A percentile compares a stretch with the other conserved stretches of the same genome.
Evolutionary conservation across 1,140 invertebrate species (phyloP).

Genomic region (Ganaspis sp.): DNA sequence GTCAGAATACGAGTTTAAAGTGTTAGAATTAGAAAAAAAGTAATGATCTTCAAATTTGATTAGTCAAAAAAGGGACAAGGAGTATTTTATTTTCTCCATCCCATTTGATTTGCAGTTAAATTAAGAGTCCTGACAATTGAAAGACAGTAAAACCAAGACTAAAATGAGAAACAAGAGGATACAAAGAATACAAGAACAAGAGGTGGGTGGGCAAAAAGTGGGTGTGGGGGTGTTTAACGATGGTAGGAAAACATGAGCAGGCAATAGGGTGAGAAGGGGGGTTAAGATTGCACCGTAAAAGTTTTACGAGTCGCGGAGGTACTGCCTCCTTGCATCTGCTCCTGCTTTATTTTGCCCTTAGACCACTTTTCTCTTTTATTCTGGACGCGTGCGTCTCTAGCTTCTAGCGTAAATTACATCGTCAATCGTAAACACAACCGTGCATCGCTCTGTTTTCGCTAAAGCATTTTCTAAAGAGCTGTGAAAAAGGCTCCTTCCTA

Average conservation of each 20-base stretch:
- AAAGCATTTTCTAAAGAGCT: constrained; percentile 20
- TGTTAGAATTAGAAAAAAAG: no score
- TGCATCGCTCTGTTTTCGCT: constrained; percentile 15
- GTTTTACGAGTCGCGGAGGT: constrained; percentile 19
- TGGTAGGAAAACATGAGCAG: constrained; percentile 31
- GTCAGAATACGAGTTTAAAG: no score
- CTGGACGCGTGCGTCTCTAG: constrained; percentile 14
- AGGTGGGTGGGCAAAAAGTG: constrained; percentile 20
- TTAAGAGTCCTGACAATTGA: constrained; percentile 1
- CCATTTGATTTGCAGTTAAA: not conserved
- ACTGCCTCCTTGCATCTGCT: constrained; percentile 27
- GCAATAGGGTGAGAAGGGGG: constrained; percentile 17
- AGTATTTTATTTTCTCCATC: not conserved
- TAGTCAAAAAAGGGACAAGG: no score
- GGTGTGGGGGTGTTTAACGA: not conserved
- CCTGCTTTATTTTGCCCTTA: constrained; percentile 17
- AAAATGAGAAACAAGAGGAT: not conserved
- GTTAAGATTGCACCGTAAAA: constrained; percentile 27
- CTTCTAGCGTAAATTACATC: constrained; percentile 27
- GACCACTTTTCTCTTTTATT: constrained; percentile 10
- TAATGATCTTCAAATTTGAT: no score
- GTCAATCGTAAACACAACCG: constrained; percentile 19
- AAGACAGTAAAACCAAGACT: not conserved
- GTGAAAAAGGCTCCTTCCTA: not conserved
- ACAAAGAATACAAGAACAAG: not conserved